Conservation (phyloP, 2,113 vertebrate genomes). For the Egretta garzetta region DNA sequence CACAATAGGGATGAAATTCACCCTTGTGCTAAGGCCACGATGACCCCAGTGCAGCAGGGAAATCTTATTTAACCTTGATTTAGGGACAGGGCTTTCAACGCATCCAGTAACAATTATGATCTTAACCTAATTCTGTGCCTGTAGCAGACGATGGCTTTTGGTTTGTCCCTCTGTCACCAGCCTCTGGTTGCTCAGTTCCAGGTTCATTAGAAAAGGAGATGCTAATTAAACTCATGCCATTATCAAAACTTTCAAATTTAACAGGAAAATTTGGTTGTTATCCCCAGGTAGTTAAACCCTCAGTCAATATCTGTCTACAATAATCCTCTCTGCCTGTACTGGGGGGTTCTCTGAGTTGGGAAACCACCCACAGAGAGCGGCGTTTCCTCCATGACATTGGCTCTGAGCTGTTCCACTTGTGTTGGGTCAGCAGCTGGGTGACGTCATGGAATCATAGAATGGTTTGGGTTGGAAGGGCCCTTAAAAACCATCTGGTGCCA, state of each 20-base stretch:
- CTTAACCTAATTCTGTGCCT: not conserved
- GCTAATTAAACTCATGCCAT: not conserved
- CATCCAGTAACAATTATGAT: not conserved
- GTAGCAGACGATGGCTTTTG: not conserved
- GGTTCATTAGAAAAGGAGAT: not conserved
- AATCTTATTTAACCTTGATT: not conserved
- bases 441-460: not conserved
- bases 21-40: too few species aligned
- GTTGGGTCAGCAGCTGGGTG: not conserved
- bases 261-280: not conserved
- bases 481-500: too few species aligned
- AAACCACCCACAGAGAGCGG: not conserved
- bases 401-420: not conserved
- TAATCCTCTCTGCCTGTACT: not conserved
- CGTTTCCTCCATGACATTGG: not conserved
- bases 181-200: not conserved
- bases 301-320: not conserved
- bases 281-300: not conserved
- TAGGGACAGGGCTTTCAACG: not conserved
- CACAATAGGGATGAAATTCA: too few species aligned
- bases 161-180: not conserved
- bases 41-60: too few species aligned
- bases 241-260: not conserved
- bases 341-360: not conserved
- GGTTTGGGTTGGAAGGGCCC: too few species aligned